Percentiles rank a stretch among this genome's conserved stretches.
Conservation (phyloP, 2,888 invertebrate genomes). For the Malachius bipustulatus region DNA sequence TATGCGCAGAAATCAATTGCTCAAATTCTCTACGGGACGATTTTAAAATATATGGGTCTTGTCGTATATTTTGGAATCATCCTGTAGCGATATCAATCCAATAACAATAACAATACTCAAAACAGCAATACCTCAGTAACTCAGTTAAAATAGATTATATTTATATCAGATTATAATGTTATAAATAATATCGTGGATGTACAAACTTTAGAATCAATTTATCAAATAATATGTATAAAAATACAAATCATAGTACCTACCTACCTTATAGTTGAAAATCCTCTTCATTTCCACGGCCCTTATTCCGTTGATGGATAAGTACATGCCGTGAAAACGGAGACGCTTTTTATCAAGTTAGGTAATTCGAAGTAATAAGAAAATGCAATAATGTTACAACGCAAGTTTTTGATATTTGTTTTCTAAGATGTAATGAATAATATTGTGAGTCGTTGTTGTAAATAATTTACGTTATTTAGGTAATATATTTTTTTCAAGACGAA, state of each 20-base stretch:
- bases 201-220: constrained; percentile 33
- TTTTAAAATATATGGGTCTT: no score
- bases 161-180: constrained; percentile 34
- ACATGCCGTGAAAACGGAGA: no score
- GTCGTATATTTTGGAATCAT: no score
- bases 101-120: constrained; percentile 33
- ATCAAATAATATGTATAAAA: constrained; percentile 23
- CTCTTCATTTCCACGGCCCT: no score
- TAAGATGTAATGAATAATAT: constrained; percentile 26
- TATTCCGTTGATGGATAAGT: no score
- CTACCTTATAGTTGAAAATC: no score
- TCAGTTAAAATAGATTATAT: constrained; percentile 37
- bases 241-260: constrained; percentile 18
- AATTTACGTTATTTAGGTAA: constrained; percentile 30
- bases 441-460: constrained; percentile 33
- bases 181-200: constrained; percentile 34
- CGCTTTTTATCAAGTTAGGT: no score
- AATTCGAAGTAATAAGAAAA: constrained; percentile 29
- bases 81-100: no score
- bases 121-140: constrained; percentile 40
- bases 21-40: no score
- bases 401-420: constrained; percentile 35
- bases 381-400: constrained; percentile 37
- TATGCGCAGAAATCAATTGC: no score
- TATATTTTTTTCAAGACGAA: constrained; percentile 33